Base-by-base conservation (phyloP, 2,888 invertebrate genomes). In the Meandrusa payeni region DNA sequence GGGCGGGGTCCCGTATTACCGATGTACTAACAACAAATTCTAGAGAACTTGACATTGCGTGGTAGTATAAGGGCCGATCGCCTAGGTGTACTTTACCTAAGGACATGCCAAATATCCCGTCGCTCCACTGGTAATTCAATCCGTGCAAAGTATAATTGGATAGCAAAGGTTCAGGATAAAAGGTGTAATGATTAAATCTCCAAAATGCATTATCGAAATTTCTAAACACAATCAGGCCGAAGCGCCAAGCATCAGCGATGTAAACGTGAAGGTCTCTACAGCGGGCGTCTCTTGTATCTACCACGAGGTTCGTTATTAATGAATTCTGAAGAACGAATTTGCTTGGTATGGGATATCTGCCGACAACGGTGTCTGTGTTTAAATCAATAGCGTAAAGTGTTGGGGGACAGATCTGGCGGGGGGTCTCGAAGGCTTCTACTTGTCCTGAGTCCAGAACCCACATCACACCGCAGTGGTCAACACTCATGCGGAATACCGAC, bases 371-470 rank as follows among this genome's bases (percentile, higher is more conserved):
- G 64, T 95, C 91, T 0, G 91, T 93, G 22, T 81, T 80, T 23
- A 95, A 75, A 61, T 94, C 91, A 57, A 93, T 94, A n/a, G 93
- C 90, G 39, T 91, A 89, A 24, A 95, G 85, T 41, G 93, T 91
- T 0, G 95, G 94, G 0, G 93, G 92, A 58, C 94, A 94, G 2
- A 93, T 73, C 60, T 93, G 93, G 23, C 89, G 90, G 0, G 93
- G 89, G 0, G 78, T 72, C 53, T 90, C 90, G 7, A 91, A 91
- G 0, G 92, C 90, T 61, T 95, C 91, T 0, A 93, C 90, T 62
- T 93, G 91, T 0, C 95, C 95, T 0, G 94, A 93, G 70, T 95
- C 95, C 13, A 95, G 87, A 0, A 94, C 90, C 95, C 95, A 95
- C 57, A 95, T 87, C 1, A 94, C 89, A 36, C 92, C 92, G 58